Conservation (phyloP, 2,888 invertebrate species). For the Athalia cordata region DNA sequence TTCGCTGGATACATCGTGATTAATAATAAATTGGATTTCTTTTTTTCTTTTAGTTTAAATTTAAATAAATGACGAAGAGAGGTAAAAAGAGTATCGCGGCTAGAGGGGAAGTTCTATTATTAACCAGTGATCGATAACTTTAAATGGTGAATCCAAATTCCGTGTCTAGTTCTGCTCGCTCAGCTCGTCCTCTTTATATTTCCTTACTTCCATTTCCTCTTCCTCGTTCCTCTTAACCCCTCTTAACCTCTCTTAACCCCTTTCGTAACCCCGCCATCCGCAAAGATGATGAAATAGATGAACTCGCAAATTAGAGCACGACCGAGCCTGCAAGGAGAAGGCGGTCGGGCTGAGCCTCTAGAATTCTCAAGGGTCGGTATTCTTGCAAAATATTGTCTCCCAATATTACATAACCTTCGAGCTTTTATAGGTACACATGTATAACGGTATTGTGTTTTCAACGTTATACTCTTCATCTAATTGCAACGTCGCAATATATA, state of each 20-base stretch:
- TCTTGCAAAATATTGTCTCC: constrained; percentile 27
- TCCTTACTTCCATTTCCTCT: too few species aligned
- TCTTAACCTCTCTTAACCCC: constrained; percentile 38
- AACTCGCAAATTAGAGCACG: constrained; percentile 43
- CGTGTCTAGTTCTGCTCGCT: constrained; percentile 41
- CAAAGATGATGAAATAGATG: constrained; percentile 42
- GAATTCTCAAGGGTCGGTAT: constrained; percentile 17
- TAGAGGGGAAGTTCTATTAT: constrained; percentile 11
- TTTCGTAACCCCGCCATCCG: constrained; percentile 15
- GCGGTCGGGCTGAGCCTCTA: neutral
- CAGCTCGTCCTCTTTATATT: constrained; percentile 1
- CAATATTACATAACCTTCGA: too few species aligned
- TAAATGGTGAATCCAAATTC: constrained; percentile 37
- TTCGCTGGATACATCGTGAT: too few species aligned
- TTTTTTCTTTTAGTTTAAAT: neutral
- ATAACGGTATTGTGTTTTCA: constrained; percentile 4
- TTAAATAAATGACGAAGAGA: neutral
- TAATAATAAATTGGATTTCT: neutral
- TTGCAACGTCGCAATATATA: too few species aligned
- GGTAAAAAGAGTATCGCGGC: neutral
- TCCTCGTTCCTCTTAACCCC: constrained; percentile 21
- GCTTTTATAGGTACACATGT: too few species aligned
- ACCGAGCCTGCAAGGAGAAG: constrained; percentile 9
- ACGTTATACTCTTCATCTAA: neutral
- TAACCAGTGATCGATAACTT: constrained; percentile 24